Percentiles rank a stretch among this genome's conserved stretches.
Conservation (phyloP, 2,113 vertebrate genomes). For the Saccopteryx bilineata region DNA sequence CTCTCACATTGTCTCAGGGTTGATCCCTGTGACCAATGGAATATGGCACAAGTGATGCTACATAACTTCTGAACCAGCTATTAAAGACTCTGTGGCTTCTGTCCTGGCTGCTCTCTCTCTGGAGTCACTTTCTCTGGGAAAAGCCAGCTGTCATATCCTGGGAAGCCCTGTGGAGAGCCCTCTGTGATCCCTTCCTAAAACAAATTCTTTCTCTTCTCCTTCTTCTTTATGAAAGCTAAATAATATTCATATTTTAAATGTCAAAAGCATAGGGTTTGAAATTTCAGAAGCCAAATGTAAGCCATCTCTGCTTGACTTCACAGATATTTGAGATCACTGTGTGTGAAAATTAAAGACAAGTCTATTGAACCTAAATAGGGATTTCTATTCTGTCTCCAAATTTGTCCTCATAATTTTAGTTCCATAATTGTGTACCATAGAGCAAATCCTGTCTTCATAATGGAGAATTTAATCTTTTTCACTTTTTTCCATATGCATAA, state of each 20-base stretch:
- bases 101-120: neutral
- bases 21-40: neutral
- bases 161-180: neutral
- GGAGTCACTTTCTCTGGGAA: neutral
- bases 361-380: neutral
- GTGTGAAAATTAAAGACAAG: conserved; percentile 32
- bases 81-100: neutral
- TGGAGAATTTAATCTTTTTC: neutral
- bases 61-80: neutral
- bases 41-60: neutral
- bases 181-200: neutral
- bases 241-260: neutral
- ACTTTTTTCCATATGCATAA: neutral
- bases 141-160: neutral
- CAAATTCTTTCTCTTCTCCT: neutral
- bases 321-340: neutral
- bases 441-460: neutral
- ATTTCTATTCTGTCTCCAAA: conserved; percentile 31
- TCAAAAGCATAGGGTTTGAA: neutral
- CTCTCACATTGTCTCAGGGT: no score
- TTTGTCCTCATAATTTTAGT: neutral
- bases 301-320: neutral
- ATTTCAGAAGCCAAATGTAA: conserved; percentile 41
- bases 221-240: neutral
- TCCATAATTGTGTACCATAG: neutral